A percentile compares a stretch with the other conserved stretches of the same genome.
phyloP scores from a whole-genome alignment of 2,888 invertebrate genomes.

The Melieria picta region DNA sequence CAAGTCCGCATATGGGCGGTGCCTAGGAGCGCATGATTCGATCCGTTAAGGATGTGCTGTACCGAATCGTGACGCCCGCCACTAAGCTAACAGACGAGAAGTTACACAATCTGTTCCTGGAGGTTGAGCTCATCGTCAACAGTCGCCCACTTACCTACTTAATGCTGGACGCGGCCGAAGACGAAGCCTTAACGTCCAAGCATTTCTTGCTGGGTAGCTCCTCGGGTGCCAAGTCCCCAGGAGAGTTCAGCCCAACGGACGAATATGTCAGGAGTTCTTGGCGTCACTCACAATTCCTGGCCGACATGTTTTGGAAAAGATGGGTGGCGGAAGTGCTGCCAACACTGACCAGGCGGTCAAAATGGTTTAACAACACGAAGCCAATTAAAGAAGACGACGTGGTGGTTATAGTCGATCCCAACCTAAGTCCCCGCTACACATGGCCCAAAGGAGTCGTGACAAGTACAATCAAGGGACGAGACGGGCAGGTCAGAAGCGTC shows the following conservation, averaged over 20 bases:
- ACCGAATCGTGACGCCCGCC: conserved; percentile 27
- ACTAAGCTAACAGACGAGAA: conserved; percentile 34
- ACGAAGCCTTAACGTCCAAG: conserved; percentile 52
- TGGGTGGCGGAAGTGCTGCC: conserved; percentile 53
- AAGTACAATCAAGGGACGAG: too few species aligned
- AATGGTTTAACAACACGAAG: too few species aligned
- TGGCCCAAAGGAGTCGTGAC: too few species aligned
- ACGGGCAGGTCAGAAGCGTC: too few species aligned
- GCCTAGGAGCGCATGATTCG: conserved; percentile 38
- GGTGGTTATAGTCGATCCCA: too few species aligned
- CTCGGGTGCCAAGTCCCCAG: conserved; percentile 33
- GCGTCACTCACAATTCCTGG: conserved; percentile 36
- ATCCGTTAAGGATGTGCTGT: conserved; percentile 26
- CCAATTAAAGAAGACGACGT: too few species aligned
- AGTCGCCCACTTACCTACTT: conserved; percentile 37
- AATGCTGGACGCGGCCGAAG: conserved; percentile 39
- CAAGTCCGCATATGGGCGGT: conserved; percentile 20
- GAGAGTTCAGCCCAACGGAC: conserved; percentile 35
- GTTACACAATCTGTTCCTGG: conserved; percentile 16
- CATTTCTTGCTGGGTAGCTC: conserved; percentile 49
- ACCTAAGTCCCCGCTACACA: too few species aligned
- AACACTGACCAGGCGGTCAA: conserved; percentile 33
- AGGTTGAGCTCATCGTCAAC: conserved; percentile 38
- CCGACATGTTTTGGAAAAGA: conserved; percentile 46
- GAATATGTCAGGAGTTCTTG: conserved; percentile 46